Evolutionary conservation across 2,113 vertebrate genomes (phyloP).

Genomic region (Xenopus laevis): DNA sequence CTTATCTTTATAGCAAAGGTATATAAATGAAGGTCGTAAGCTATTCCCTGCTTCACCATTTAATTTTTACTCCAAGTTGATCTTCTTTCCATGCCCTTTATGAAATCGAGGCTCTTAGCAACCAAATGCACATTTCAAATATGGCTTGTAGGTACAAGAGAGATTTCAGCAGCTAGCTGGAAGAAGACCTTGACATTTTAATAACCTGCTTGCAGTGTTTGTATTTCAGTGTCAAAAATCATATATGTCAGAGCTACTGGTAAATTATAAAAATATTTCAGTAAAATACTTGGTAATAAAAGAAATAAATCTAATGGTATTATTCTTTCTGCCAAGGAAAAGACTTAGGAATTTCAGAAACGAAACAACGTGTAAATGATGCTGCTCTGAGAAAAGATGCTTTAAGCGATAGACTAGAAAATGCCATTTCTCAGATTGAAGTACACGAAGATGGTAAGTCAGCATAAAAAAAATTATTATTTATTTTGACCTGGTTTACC

Average conservation of each 20-base stretch:
- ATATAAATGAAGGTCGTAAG: neutral
- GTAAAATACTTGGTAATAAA: neutral
- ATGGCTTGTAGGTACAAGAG: neutral
- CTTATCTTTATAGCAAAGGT: neutral
- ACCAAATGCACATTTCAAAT: no score
- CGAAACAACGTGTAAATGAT: constrained; percentile 69
- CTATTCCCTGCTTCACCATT: neutral
- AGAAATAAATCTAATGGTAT: constrained; percentile 11
- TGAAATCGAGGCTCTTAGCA: neutral
- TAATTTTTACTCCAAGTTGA: neutral
- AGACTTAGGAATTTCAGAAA: constrained; percentile 61
- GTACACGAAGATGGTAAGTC: constrained; percentile 72
- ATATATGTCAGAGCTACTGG: neutral
- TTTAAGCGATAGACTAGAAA: constrained; percentile 63
- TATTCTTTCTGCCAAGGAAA: constrained; percentile 63
- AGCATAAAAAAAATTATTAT: neutral
- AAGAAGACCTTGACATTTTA: neutral
- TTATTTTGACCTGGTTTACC: neutral
- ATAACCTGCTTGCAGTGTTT: neutral
- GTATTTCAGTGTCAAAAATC: no score
- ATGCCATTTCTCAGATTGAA: constrained; percentile 62
- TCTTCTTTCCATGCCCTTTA: neutral
- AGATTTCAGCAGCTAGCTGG: neutral
- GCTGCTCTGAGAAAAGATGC: constrained; percentile 68
- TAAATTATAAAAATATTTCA: neutral